Evolutionary conservation across 1,140 invertebrate genomes (phyloP), one percentile per base, ranked within the genome.

Genomic region (Liolophura sinensis): DNA sequence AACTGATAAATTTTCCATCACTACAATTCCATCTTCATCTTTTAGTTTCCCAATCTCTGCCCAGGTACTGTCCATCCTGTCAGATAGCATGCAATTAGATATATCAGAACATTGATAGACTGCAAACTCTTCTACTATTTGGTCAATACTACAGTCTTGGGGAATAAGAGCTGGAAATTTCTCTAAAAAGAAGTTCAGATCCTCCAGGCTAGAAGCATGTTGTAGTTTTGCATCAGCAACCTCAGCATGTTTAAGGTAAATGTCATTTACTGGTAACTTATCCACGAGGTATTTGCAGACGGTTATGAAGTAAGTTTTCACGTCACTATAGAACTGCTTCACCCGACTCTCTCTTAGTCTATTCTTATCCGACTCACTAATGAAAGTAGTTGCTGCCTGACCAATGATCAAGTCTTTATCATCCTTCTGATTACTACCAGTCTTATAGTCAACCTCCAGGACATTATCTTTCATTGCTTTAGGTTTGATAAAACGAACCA

Each of bases 401-500:
- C n/a, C n/a, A n/a, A n/a, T n/a, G n/a, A n/a, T n/a, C n/a, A n/a
- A n/a, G n/a, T n/a, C n/a, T n/a, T n/a, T n/a, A n/a, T n/a, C n/a
- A n/a, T n/a, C n/a, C n/a, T n/a, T n/a, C n/a, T n/a, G n/a, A n/a
- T n/a, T 68, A 48, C 58, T 62, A 9, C 15, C 5, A 9, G 54
- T 22, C 22, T 60, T 54, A 40, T 64, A 68, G 18, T 68, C 22
- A 22, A 68, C 65, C 46, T 71, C 47, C 9, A 50, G 48, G 52
- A 62, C 61, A 68, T 60, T 64, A 15, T 59, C 65, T 20, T 58
- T 20, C 31, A 71, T 46, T 3, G 65, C 62, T 51, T 57, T 47
- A 48, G 66, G 70, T 18, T 67, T 72, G 27, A 72, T 51, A 56
- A 72, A 69, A 20, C 62, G 31, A 24, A 51, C 22, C 15, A 72